These are phyloP conservation scores for Atopsyche davidsoni DNA, from an alignment of 1,140 invertebrate species.

Conservation along the genomic window DNA sequence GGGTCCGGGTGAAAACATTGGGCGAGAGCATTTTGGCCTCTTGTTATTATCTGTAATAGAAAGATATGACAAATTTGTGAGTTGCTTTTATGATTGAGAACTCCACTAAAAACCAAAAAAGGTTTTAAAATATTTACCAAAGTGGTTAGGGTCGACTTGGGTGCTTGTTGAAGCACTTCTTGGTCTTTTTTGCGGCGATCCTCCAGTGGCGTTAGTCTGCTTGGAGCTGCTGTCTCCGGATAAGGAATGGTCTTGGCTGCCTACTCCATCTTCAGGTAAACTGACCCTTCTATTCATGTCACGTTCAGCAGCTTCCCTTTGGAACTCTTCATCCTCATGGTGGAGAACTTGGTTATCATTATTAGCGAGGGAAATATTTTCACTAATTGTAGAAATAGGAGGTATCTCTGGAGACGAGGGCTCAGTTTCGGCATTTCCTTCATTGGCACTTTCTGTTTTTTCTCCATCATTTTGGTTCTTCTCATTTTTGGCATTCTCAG, in stretches of 20 bases:
- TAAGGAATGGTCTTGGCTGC: constrained; percentile 41
- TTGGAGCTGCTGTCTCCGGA: constrained; percentile 31
- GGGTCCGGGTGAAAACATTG: constrained; percentile 93
- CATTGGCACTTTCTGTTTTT: constrained; percentile 34
- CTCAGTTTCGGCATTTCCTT: constrained; percentile 45
- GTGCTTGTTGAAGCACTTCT: constrained; percentile 70
- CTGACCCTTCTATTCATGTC: constrained; percentile 54
- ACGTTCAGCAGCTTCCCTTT: constrained; percentile 39
- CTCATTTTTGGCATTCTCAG: constrained; percentile 42
- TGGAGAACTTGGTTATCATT: constrained; percentile 34
- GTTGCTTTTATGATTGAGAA: no score
- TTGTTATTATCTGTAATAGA: constrained; percentile 30
- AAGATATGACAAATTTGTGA: not conserved
- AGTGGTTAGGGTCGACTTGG: constrained; percentile 75
- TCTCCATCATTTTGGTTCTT: constrained; percentile 32
- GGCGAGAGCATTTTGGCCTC: constrained; percentile 50
- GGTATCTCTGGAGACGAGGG: constrained; percentile 59
- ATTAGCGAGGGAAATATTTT: constrained; percentile 48
- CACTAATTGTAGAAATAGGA: constrained; percentile 68
- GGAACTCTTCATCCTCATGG: constrained; percentile 34
- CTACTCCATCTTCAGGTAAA: constrained; percentile 55
- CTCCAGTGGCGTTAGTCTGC: constrained; percentile 17
- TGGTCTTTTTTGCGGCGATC: constrained; percentile 59
- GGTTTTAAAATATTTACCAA: constrained; percentile 50
- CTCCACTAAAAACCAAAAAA: no score